Evolutionary conservation across 2,797 vertebrate genomes (phyloP).

Genomic region (Acipenser transmontanus): DNA sequence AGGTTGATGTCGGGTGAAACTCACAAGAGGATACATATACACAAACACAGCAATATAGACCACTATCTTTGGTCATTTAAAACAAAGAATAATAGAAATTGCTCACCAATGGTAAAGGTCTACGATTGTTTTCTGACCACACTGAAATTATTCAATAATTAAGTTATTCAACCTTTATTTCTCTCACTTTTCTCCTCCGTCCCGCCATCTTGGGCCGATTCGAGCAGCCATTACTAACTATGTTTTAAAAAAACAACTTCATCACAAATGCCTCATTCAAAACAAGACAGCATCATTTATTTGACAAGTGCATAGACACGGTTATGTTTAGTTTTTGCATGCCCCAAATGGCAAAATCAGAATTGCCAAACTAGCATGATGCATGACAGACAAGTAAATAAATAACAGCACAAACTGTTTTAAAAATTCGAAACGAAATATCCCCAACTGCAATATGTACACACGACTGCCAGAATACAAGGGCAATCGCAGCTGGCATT

Average conservation of each 20-base stretch:
- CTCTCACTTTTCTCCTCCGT: constrained; percentile 63
- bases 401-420: neutral
- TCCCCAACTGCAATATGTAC: too few species aligned
- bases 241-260: constrained; percentile 5
- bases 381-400: neutral
- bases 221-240: constrained; percentile 74
- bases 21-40: constrained; percentile 5
- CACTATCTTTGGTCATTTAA: neutral
- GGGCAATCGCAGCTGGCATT: too few species aligned
- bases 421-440: too few species aligned
- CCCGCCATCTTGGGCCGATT: constrained; percentile 80
- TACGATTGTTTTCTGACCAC: too few species aligned
- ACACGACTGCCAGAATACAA: too few species aligned
- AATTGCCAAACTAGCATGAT: neutral
- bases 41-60: constrained; percentile 1
- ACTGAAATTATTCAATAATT: neutral
- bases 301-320: neutral
- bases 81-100: neutral
- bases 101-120: neutral
- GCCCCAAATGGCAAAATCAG: neutral
- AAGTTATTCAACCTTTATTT: neutral
- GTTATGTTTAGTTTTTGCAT: too few species aligned
- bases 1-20: constrained; percentile 13
- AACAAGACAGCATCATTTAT: neutral
- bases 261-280: neutral